Evolutionary conservation across 2,113 vertebrate species (phyloP), one percentile per base, ranked within the genome.

Genomic region (Neogobius melanostomus): DNA sequence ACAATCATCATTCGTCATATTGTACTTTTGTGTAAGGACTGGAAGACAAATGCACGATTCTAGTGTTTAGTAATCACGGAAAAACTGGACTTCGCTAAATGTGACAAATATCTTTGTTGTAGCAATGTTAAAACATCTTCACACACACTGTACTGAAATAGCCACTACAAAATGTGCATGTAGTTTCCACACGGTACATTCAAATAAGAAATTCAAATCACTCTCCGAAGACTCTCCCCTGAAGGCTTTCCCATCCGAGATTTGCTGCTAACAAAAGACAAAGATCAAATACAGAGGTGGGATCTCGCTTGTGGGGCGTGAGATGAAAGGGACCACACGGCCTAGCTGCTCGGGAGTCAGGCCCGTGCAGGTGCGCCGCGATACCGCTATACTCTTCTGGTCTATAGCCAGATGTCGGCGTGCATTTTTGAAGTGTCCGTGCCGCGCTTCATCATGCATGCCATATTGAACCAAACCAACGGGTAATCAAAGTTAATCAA

Each of bases 401-500:
- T 16, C 44, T 17, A 47, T 47, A 4, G 7, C n/a, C 44, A 4
- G 12, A 1, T 36, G 36, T 60, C 46, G 43, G 77, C 71, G 73
- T 70, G 43, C 8, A 3, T 83, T 77, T 36, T 68, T 62, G 64
- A 80, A 65, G 76, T 45, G 52, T 68, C 71, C 11, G 71, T 71
- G 36, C 56, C 48, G 56, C 1, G 59, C 76, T 88, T 83, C 74
- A 90, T 87, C 85, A 90, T 83, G 85, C 82, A 88, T 78, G 81
- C 80, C 69, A 70, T 78, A 87, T 84, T 79, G 85, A 90, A 77
- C 80, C 84, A 81, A 86, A 87, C 63, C 78, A 76, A 86, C 79
- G 67, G 70, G 62, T 86, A 87, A 91, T 91, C 84, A 88, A 75
- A 72, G 64, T 45, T 70, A 76, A 84, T 90, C 84, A 90, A 90